Percentiles rank a stretch among this genome's conserved stretches.
Conservation (phyloP, 2,113 vertebrate species). For the Onychorhynchus coronatus region DNA sequence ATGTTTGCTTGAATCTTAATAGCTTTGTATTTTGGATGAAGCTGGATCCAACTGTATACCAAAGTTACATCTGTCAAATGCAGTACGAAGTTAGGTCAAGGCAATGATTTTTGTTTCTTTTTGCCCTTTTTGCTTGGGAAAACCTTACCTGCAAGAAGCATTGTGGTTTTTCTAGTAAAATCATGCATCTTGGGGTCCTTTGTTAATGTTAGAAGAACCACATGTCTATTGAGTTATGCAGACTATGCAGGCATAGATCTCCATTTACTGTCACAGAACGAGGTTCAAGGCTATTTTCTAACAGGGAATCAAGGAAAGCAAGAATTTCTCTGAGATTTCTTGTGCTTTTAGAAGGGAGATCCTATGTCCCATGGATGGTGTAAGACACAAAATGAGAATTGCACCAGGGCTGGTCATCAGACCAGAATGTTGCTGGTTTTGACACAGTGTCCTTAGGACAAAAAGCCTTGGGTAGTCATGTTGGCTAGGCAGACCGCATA, state of each 20-base stretch:
- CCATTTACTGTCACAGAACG: not conserved
- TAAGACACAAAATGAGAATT: not conserved
- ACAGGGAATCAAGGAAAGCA: not conserved
- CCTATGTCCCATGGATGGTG: fast-evolving
- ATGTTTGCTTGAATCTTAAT: not conserved
- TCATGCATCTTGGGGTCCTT: not conserved
- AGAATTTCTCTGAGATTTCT: not conserved
- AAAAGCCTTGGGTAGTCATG: not conserved
- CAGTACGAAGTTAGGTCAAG: not conserved
- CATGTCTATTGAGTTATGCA: not conserved
- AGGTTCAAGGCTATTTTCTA: not conserved
- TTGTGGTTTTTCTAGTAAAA: not conserved
- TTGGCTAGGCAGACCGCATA: not conserved
- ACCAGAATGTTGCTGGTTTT: not conserved
- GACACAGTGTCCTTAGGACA: fast-evolving
- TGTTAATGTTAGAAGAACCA: not conserved
- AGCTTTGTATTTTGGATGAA: not conserved
- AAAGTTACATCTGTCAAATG: not conserved
- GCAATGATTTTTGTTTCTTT: not conserved
- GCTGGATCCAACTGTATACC: not conserved
- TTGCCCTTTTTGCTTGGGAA: not conserved
- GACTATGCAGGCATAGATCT: not conserved
- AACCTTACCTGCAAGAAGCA: not conserved
- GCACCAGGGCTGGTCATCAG: not conserved
- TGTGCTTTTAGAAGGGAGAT: not conserved